Conservation (phyloP, 2,797 vertebrate genomes). For the Petrocephalus schoutedeni region DNA sequence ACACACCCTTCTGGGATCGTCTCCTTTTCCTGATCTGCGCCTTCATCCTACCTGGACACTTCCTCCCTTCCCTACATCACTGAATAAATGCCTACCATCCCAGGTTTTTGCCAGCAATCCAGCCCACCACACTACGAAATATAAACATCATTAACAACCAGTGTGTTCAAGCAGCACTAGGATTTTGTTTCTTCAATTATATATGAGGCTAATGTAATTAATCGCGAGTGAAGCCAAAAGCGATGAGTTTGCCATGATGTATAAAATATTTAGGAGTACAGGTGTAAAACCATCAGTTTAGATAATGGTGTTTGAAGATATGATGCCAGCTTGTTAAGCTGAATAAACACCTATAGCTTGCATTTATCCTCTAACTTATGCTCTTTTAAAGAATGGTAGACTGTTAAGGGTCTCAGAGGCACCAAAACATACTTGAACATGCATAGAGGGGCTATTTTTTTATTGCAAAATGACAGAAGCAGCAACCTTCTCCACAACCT, state of each 20-base stretch:
- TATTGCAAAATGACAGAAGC: not conserved
- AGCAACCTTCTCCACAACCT: not conserved
- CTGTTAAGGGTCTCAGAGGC: not conserved
- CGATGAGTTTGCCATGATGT: not conserved
- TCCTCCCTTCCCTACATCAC: not conserved
- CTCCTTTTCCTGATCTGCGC: not conserved
- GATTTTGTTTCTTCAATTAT: not conserved
- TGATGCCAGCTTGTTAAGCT: not conserved
- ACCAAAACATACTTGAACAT: not conserved
- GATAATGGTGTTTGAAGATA: not conserved
- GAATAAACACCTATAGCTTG: not conserved
- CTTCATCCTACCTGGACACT: not conserved
- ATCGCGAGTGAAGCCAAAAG: not conserved
- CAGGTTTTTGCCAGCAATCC: not conserved
- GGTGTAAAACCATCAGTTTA: not conserved
- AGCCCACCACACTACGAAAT: not conserved
- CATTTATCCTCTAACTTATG: not conserved
- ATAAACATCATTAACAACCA: not conserved
- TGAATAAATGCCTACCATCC: not conserved
- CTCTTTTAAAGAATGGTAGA: not conserved
- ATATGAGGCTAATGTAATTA: not conserved
- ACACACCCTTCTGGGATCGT: not conserved
- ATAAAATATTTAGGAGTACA: conserved; percentile 5
- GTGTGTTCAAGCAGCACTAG: not conserved
- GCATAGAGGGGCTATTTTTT: not conserved